A percentile compares a stretch with the other conserved stretches of the same genome.
Evolutionary conservation across 2,797 vertebrate species (phyloP).

Genomic region (Spondyliosoma cantharus): DNA sequence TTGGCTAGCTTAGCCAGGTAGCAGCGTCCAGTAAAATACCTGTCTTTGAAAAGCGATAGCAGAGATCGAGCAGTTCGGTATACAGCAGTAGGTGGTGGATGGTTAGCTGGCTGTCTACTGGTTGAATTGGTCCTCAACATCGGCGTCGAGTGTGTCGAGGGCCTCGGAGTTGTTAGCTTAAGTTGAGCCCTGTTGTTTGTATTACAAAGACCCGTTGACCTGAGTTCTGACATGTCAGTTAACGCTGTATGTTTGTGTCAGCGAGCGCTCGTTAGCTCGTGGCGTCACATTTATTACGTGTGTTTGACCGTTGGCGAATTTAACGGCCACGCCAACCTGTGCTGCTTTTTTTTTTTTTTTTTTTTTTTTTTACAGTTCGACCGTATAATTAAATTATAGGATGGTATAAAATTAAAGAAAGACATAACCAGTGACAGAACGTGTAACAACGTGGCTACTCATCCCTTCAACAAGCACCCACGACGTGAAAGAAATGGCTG

Average conservation of each 20-base stretch:
- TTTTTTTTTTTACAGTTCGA: not conserved
- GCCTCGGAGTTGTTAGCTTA: conserved; percentile 10
- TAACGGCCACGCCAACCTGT: not conserved
- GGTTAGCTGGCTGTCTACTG: not conserved
- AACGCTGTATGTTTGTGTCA: not conserved
- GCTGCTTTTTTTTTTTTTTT: too few species aligned
- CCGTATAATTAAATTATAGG: rapidly evolving
- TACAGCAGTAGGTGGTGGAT: rapidly evolving
- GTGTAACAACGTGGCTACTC: conserved; percentile 40
- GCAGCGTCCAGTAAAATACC: conserved; percentile 20
- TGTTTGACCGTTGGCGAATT: not conserved
- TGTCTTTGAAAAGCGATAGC: not conserved
- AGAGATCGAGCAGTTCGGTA: not conserved
- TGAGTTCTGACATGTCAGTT: not conserved
- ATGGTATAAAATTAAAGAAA: rapidly evolving
- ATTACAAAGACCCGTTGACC: not conserved
- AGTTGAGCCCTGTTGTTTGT: conserved; percentile 25
- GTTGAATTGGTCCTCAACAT: rapidly evolving
- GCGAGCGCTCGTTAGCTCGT: rapidly evolving
- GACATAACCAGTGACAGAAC: not conserved
- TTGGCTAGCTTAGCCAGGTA: conserved; percentile 53
- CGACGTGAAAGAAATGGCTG: conserved; percentile 21
- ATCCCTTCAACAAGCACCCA: not conserved
- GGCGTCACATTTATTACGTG: too few species aligned
- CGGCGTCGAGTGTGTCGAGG: not conserved